Evolutionary conservation across 2,113 vertebrate species (phyloP), one percentile per base, ranked within the genome.

Genomic region (Cygnus buccinator): DNA sequence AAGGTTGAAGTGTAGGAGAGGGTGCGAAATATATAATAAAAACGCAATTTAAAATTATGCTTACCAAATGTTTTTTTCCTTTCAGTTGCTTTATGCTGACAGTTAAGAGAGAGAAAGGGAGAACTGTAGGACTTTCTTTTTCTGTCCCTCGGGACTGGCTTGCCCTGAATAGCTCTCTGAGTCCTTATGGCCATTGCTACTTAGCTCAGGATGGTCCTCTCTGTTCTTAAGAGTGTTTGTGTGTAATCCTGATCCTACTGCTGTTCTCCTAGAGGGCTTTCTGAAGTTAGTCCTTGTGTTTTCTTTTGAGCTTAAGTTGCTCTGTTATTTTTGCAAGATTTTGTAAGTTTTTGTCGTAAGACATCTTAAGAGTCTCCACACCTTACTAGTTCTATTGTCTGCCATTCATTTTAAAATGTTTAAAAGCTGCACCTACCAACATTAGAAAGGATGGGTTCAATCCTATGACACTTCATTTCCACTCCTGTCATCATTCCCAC

Each of bases 21-120:
- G 8, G 12, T 92, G 25, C 19, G 65, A 84, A 68, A 48, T 87
- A 97, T 77, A 19, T 81, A 92, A 87, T 5, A 84, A 84, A 92
- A 80, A 57, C 19, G 26, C 26, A 57, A 4, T 67, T 89, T 81
- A 55, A 90, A 80, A 59, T 81, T 37, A 43, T 65, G 6, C 25
- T 75, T 84, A 46, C 28, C 16, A 46, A 71, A 7, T n/a, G 83
- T 54, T 15, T 83, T 83, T 94, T 83, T 80, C 41, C 15, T 70
- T 92, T 84, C 50, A 16, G 33, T 61, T 89, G 22, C 65, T 75
- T 89, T 57, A 68, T 31, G 25, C 81, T 93, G 59, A 74, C 75
- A 67, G 63, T 66, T 88, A 55, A 67, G 35, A 41, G 21, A 86
- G 71, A 80, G 52, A 90, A 88, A 66, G 19, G 31, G 28, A 86